Evolutionary conservation across 2,888 invertebrate species (phyloP), one percentile per base, ranked within the genome.

Genomic region (Heliconius charithonia): DNA sequence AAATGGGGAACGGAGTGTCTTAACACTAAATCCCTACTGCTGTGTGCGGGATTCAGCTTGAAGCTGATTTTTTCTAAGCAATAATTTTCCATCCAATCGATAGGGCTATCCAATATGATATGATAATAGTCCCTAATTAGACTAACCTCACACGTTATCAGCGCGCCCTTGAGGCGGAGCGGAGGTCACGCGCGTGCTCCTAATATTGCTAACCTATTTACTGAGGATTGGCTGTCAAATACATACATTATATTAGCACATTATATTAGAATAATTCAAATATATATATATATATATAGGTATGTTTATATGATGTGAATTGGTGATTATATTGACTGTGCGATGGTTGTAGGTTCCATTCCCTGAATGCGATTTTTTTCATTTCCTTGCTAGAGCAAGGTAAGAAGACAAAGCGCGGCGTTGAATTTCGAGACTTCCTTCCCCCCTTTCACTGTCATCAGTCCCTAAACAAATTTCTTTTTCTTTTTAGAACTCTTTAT

Each of bases 111-210:
- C 59, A n/a, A 74, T 65, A 74, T 65, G 45, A 45, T 10, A 45
- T 74, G 74, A 74, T 74, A 74, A 74, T 74, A 27, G 74, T 65
- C 74, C n/a, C 65, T 65, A 74, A 74, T 45, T 29, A 65, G 65
- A 29, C 1, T 65, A 74, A 74, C 74, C 74, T 74, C 63, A 65
- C 62, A 74, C 63, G 63, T 74, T 74, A 74, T 74, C 74, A 63
- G 9, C 19, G 22, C 63, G 74, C 74, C 74, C 74, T 74, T 74
- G 74, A 37, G 25, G 73, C 72, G 9, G 59, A 63, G 63, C 27
- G 25, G 74, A 72, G 74, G 41, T 74, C 63, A 74, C 59, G 63
- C 37, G 62, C n/a, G 19, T 62, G 73, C 41, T 27, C 63, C 63
- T 74, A 74, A 63, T 74, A 63, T 45, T 63, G 16, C 25, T 74